Percentiles rank a stretch among this genome's conserved stretches.
These are phyloP conservation scores for Poecilia wingei DNA, from an alignment of 2,797 vertebrate genomes.

Conservation along the genomic window DNA sequence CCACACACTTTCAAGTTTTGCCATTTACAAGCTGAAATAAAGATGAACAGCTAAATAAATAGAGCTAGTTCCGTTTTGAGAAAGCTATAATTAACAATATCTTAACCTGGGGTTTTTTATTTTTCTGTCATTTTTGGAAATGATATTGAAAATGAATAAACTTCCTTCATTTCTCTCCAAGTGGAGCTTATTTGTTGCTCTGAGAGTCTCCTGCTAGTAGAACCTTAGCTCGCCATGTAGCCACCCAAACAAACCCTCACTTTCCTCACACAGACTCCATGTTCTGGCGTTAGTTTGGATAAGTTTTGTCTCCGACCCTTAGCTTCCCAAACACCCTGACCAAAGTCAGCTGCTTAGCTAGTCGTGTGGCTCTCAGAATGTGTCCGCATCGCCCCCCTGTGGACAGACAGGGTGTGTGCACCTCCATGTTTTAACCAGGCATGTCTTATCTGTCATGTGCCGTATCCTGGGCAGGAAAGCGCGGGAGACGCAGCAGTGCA, in stretches of 20 bases:
- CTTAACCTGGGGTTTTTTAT: not conserved
- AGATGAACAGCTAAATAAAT: not conserved
- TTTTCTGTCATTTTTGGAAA: not conserved
- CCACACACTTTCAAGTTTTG: not conserved
- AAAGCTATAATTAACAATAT: not conserved
- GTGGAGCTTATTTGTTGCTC: not conserved
- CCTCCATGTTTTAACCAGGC: conserved; percentile 67
- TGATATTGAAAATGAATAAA: not conserved
- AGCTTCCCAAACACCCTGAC: not conserved
- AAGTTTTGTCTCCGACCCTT: not conserved
- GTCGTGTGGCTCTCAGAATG: conserved; percentile 39
- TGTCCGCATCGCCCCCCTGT: conserved; percentile 43
- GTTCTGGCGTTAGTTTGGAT: not conserved
- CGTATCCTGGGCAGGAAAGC: conserved; percentile 99
- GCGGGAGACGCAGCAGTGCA: conserved; percentile 98
- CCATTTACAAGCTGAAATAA: not conserved
- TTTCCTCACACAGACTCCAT: not conserved
- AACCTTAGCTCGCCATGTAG: conserved; percentile 15
- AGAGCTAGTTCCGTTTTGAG: not conserved
- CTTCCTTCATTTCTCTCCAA: not conserved
- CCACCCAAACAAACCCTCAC: not conserved
- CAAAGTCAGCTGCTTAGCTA: conserved; percentile 36
- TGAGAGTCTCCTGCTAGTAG: conserved; percentile 42
- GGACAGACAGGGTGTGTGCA: conserved; percentile 45
- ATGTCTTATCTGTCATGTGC: conserved; percentile 94